Evolutionary conservation across 2,888 invertebrate species (phyloP), one percentile per base, ranked within the genome.

Genomic region (Drosophila neotestacea): DNA sequence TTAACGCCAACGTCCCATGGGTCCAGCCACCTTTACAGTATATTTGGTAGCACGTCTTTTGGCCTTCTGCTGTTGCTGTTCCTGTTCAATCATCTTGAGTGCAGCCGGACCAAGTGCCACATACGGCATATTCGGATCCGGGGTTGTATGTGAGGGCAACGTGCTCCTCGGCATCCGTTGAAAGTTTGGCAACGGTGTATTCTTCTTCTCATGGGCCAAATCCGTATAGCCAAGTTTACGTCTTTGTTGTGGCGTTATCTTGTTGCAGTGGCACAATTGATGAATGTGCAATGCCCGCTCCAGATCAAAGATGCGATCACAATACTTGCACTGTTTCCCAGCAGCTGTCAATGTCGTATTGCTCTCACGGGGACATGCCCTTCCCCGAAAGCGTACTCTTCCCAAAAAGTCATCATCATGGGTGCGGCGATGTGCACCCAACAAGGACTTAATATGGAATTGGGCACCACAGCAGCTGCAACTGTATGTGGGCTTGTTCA

Each of bases 221-320:
- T 85, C 85, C 2, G 89, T 89, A 51, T 67, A 85, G 62, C 62
- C 73, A 6, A 85, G 52, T 5, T 76, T 86, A 65, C 85, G 89
- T 0, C 87, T 81, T 64, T 73, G 67, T 52, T 85, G 79, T 7
- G 89, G 89, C 16, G 81, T 59, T 32, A 85, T 85, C 67, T 85
- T 89, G 44, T 51, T 78, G 70, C 85, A 85, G 48, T 85, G 73
- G 64, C 78, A 68, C 71, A 85, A 7, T 63, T 78, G 89, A 27
- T 85, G 85, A 7, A 85, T 89, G 65, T 76, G 89, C 52, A 89
- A 42, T 0, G 85, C 85, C 4, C 85, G 89, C 38, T 87, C 81
- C 39, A 85, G 46, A 10, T 78, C 74, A 16, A 89, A 85, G 9
- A 22, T 58, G 16, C 89, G 89, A 62, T 87, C 85, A 22, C 85